These are phyloP conservation scores for Xerus rutilus DNA, from an alignment of 2,797 vertebrate genomes.

Conservation along the genomic window DNA sequence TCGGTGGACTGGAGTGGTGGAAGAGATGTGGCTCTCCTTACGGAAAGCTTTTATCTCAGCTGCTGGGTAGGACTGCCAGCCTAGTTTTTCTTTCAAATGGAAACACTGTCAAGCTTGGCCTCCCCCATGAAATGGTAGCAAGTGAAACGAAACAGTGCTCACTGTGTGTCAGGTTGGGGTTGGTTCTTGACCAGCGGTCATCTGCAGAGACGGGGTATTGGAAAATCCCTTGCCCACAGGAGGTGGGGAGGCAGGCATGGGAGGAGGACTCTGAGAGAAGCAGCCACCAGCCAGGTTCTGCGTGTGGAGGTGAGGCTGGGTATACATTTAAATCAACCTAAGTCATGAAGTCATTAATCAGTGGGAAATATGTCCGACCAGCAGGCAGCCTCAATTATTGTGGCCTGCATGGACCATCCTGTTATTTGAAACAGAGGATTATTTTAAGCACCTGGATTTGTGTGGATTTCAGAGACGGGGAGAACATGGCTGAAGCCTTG, in stretches of 20 bases:
- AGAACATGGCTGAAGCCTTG: too few species aligned
- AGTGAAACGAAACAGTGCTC: rapidly evolving
- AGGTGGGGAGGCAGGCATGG: rapidly evolving
- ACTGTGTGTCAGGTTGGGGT: not conserved
- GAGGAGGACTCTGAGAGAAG: not conserved
- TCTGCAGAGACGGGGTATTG: not conserved
- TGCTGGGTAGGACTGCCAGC: not conserved
- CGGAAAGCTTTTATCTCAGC: not conserved
- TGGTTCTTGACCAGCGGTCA: not conserved
- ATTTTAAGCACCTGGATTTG: not conserved
- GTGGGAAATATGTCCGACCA: not conserved
- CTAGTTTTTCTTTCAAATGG: not conserved
- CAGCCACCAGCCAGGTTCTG: not conserved
- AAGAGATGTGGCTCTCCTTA: rapidly evolving
- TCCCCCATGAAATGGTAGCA: not conserved
- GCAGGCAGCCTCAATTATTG: not conserved
- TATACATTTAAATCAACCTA: not conserved
- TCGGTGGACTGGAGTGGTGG: not conserved
- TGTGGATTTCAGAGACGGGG: not conserved
- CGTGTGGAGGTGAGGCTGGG: not conserved
- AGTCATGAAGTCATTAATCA: not conserved
- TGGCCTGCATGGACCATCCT: not conserved
- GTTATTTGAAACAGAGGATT: not conserved
- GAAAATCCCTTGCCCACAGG: not conserved
- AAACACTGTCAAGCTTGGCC: not conserved